Evolutionary conservation across 1,140 invertebrate genomes (phyloP), one percentile per base, ranked within the genome.

Genomic region (Drosophila dunni): DNA sequence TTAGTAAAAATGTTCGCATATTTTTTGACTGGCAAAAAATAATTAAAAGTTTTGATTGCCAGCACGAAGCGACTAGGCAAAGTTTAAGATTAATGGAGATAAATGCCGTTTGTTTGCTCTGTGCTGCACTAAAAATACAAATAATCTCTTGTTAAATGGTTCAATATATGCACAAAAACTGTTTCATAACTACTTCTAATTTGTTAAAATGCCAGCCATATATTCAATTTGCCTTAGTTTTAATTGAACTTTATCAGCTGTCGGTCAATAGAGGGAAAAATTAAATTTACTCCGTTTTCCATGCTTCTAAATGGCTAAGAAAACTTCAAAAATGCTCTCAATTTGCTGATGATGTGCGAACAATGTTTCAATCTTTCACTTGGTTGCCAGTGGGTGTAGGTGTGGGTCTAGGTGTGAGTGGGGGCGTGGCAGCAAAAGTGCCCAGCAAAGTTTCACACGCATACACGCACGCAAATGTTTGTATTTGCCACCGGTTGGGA

Each of bases 11-110:
- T 45, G 24, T 71, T 40, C 48, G 65, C 56, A 72, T 63, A 67
- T 81, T 64, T 77, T 81, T 64, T 77, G 51, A 45, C 57, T 29
- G 60, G 69, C 38, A 65, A 78, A 78, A 84, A 85, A 78, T 74
- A 84, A 80, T 84, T 67, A 68, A 70, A 84, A 84, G 48, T 81
- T 84, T 85, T 85, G 68, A 84, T 78, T 84, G 77, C 72, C 34
- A 72, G 62, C 66, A 51, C 57, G n/a, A 38, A 62, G 62, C 69
- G 34, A 81, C 63, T 68, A 61, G 42, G 42, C 36, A 51, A 67
- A 71, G 77, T 78, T 75, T 66, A 15, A 67, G 65, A 83, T 83
- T 79, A 79, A 76, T 82, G 68, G 40, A 63, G 62, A 61, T 54
- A 46, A 75, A 81, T 83, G 65, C 46, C 34, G 29, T 70, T 75